Base-by-base conservation (phyloP, 2,113 vertebrate genomes). In the Entosphenus tridentatus region DNA sequence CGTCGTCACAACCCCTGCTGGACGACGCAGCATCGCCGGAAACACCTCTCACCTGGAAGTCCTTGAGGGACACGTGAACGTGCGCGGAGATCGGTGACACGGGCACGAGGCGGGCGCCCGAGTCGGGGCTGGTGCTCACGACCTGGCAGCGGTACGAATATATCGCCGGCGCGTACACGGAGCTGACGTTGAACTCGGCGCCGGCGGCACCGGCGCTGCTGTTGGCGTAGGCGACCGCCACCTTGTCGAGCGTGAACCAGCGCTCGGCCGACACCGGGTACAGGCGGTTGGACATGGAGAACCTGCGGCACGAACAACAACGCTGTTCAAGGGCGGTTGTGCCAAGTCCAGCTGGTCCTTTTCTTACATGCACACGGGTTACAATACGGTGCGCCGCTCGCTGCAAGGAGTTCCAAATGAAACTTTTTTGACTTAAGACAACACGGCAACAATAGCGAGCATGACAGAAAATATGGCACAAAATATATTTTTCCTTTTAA, bases 121-220 rank as follows among this genome's bases (percentile, higher is more conserved):
- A 39, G 39, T 39, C 39, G 1, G 12, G 14, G 3, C 69, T 55
- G 73, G 68, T 86, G 77, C 67, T 81, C 69, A 90, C 80, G 0
- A 71, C 77, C 74, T 82, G 75, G 70, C 88, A 92, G 75, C 76
- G 84, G 77, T 79, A 90, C 62, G 87, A 89, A 71, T 86, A 90
- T 73, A 81, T 82, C 6, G 79, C 80, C 1, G 88, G 88, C 16
- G 82, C 79, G 1, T 80, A 82, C 74, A 87, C 76, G 70, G 73
- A 71, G 8, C 78, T 80, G 55, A 78, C 81, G 0, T 74, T 76
- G 77, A 83, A 92, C 16, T 73, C 59, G 1, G 70, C 73, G 0
- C 67, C 73, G 0, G 65, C 16, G 3, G 70, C 70, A 39, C 39
- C 39, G 39, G 39, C 39, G 39, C 39, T 39, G 6, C 39, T 39